A percentile compares a stretch with the other conserved stretches of the same genome.
These are phyloP conservation scores for Zenarchopterus dispar DNA, from an alignment of 2,797 vertebrate species.

Conservation along the genomic window DNA sequence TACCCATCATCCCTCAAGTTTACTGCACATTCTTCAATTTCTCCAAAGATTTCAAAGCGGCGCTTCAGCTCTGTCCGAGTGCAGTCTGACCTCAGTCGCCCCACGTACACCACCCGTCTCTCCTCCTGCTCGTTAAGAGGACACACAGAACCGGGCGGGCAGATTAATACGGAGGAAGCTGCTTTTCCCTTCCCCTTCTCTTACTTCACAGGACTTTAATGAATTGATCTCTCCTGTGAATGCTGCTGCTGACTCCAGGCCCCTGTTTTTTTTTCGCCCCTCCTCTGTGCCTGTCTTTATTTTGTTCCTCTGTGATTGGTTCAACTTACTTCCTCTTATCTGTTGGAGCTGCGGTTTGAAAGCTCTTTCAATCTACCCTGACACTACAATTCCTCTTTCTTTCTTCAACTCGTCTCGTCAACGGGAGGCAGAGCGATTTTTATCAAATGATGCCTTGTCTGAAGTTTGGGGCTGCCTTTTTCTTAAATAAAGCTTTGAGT, in stretches of 20 bases:
- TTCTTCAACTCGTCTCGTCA: constrained; percentile 75
- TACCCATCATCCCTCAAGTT: constrained; percentile 97
- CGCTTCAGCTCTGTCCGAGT: constrained; percentile 93
- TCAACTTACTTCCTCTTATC: constrained; percentile 67
- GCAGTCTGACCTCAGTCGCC: constrained; percentile 92
- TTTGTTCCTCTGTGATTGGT: constrained; percentile 65
- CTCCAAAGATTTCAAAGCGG: constrained; percentile 98
- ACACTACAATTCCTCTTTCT: constrained; percentile 70
- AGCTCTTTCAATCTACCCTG: constrained; percentile 67
- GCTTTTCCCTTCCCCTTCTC: constrained; percentile 39
- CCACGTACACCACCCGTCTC: constrained; percentile 94
- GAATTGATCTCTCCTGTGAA: constrained; percentile 73
- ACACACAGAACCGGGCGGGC: constrained; percentile 55
- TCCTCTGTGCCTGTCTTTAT: constrained; percentile 41
- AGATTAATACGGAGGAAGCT: constrained; percentile 61
- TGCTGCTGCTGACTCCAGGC: constrained; percentile 49
- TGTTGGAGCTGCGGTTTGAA: constrained; percentile 63
- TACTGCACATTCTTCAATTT: constrained; percentile 98
- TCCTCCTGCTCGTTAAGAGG: constrained; percentile 89
- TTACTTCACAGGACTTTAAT: constrained; percentile 65
- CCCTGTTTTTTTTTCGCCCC: constrained; percentile 46
- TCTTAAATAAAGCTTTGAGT: constrained; percentile 60
- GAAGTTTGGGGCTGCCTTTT: constrained; percentile 48
- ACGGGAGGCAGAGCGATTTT: constrained; percentile 68
- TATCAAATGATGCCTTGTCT: constrained; percentile 76